phyloP scores from a whole-genome alignment of 2,888 invertebrate species.

The Gymnocheta viridis region DNA sequence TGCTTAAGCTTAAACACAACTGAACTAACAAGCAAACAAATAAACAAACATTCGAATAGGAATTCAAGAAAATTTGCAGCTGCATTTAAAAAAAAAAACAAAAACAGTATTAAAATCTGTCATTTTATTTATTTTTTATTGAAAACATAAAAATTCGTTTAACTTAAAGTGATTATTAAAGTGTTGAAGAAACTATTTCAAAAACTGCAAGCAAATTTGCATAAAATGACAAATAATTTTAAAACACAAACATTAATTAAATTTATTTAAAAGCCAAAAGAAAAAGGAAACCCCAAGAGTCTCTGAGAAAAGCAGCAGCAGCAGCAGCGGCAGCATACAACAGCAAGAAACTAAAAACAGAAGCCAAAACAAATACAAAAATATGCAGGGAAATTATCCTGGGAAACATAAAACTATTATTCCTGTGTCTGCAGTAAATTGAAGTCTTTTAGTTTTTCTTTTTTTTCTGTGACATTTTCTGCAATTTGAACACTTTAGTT shows the following conservation, averaged over 20 bases:
- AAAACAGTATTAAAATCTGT: too few species aligned
- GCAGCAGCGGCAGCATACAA: background rate
- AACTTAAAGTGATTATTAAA: background rate
- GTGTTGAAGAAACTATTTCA: too few species aligned
- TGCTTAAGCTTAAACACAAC: background rate
- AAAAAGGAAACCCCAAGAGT: background rate
- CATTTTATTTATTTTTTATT: background rate
- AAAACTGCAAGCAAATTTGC: background rate
- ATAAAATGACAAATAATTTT: background rate
- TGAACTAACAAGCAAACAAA: too few species aligned
- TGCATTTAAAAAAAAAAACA: background rate
- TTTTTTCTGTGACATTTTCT: background rate
- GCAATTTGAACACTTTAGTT: background rate
- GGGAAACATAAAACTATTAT: constrained; percentile 24
- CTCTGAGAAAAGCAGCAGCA: background rate
- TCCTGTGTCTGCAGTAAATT: constrained; percentile 6
- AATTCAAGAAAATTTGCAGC: background rate
- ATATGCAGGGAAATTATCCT: background rate
- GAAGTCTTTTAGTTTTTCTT: background rate
- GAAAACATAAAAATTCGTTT: background rate
- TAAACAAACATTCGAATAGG: too few species aligned
- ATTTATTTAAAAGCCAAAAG: background rate
- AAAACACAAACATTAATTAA: background rate
- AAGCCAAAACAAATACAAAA: background rate
- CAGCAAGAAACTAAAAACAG: background rate